Evolutionary conservation across 1,140 invertebrate genomes (phyloP).

Genomic region (Drosophila simulans): DNA sequence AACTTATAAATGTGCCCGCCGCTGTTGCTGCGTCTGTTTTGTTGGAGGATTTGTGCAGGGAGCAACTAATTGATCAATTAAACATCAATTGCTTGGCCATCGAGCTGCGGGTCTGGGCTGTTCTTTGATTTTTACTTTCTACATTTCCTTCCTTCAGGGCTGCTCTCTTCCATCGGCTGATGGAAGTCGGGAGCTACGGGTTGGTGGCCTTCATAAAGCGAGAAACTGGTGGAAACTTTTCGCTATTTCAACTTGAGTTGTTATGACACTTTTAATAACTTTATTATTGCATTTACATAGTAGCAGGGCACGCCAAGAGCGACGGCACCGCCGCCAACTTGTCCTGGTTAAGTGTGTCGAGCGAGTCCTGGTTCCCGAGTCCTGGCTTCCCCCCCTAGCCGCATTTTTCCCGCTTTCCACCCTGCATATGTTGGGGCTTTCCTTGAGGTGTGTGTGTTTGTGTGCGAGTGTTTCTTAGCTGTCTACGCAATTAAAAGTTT

Average conservation of each 20-base stretch:
- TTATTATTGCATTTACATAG: slow-evolving; percentile 84
- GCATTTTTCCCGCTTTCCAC: neutral
- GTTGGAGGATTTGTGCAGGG: slow-evolving; percentile 41
- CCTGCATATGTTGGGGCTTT: slow-evolving; percentile 65
- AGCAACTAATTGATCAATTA: slow-evolving; percentile 81
- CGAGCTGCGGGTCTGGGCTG: slow-evolving; percentile 62
- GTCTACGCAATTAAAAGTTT: slow-evolving; percentile 85
- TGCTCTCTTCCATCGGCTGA: slow-evolving; percentile 13
- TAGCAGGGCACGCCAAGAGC: slow-evolving; percentile 51
- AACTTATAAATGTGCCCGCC: neutral
- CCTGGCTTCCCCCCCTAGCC: neutral
- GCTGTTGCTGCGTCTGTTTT: slow-evolving; percentile 14
- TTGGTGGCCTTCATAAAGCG: slow-evolving; percentile 49
- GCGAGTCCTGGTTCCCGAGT: neutral
- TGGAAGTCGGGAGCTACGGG: slow-evolving; percentile 11
- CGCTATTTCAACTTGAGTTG: slow-evolving; percentile 84
- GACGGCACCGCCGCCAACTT: slow-evolving; percentile 42
- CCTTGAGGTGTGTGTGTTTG: slow-evolving; percentile 34
- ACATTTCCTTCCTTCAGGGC: slow-evolving; percentile 6
- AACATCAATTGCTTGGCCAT: slow-evolving; percentile 75
- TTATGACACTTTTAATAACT: slow-evolving; percentile 85
- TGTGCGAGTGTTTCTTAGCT: slow-evolving; percentile 61
- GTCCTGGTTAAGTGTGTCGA: slow-evolving; percentile 62
- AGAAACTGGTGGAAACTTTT: slow-evolving; percentile 73
- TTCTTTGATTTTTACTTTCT: slow-evolving; percentile 24